Evolutionary conservation across 2,888 invertebrate species (phyloP).

Genomic region (Cotesia congregata): DNA sequence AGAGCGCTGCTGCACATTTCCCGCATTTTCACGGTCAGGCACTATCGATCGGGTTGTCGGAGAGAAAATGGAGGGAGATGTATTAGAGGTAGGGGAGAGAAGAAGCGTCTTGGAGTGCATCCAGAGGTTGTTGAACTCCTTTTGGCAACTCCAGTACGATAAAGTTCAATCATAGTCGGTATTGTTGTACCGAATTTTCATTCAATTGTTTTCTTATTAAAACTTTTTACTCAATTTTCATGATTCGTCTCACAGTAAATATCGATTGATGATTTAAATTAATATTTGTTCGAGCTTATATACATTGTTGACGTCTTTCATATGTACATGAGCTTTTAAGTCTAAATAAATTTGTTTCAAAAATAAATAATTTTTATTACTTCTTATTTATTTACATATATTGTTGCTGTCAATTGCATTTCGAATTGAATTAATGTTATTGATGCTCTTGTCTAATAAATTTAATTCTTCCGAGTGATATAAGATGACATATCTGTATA

Average conservation of each 20-base stretch:
- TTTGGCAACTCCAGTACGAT: slow-evolving; percentile 58
- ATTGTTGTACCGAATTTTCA: neutral
- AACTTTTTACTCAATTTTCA: too few relatives aligned
- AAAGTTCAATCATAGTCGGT: slow-evolving; percentile 53
- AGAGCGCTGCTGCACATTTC: slow-evolving; percentile 62
- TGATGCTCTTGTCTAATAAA: too few relatives aligned
- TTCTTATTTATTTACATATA: too few relatives aligned
- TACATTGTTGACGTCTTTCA: too few relatives aligned
- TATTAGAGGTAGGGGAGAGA: slow-evolving; percentile 51
- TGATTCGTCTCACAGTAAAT: too few relatives aligned
- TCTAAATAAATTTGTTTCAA: too few relatives aligned
- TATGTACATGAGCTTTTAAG: too few relatives aligned
- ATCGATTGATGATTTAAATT: too few relatives aligned
- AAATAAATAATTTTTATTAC: too few relatives aligned
- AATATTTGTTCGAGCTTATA: too few relatives aligned
- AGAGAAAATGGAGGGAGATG: slow-evolving; percentile 51
- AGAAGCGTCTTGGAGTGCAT: slow-evolving; percentile 67
- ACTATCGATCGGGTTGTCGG: slow-evolving; percentile 60
- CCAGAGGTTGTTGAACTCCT: slow-evolving; percentile 68
- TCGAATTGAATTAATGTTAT: too few relatives aligned
- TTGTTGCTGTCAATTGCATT: too few relatives aligned
- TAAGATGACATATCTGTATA: slow-evolving; percentile 36
- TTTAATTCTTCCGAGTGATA: slow-evolving; percentile 28
- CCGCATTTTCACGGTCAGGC: slow-evolving; percentile 70
- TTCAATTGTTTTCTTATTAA: slow-evolving; percentile 12